Conservation (phyloP, 1,140 invertebrate genomes). For the Cotesia typhae region DNA sequence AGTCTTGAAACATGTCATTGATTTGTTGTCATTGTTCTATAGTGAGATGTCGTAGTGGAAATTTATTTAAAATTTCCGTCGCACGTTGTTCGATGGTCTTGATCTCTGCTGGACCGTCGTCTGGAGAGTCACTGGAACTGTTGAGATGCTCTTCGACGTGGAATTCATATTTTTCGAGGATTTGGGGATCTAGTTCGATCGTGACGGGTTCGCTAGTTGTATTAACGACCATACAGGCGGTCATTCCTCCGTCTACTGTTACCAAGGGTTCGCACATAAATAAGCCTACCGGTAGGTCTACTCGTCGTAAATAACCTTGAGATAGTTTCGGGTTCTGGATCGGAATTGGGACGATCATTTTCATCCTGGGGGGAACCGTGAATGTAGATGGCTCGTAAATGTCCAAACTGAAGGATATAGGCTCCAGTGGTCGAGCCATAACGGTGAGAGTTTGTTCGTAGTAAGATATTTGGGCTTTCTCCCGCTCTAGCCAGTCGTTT, state of each 20-base stretch:
- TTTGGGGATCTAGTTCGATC: background rate
- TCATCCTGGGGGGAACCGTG: background rate
- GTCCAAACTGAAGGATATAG: background rate
- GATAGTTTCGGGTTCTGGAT: background rate
- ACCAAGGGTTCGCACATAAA: constrained; percentile 6
- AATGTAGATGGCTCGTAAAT: background rate
- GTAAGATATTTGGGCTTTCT: constrained; percentile 1
- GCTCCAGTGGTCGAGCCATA: background rate
- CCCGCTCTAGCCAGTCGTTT: background rate
- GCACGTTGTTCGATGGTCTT: background rate
- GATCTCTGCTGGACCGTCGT: background rate
- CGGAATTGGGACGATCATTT: background rate
- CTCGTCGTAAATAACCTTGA: background rate
- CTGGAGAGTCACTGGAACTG: background rate
- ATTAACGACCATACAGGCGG: background rate
- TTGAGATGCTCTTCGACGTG: background rate
- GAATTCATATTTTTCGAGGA: background rate
- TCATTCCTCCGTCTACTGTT: background rate
- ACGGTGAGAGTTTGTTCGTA: background rate
- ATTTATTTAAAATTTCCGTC: background rate
- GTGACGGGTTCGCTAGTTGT: background rate
- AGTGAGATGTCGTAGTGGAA: background rate
- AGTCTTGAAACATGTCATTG: background rate
- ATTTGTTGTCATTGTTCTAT: background rate
- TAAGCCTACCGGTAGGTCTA: background rate